These are phyloP conservation scores for Mystacides longicornis DNA, from an alignment of 2,888 invertebrate species.

Conservation along the genomic window DNA sequence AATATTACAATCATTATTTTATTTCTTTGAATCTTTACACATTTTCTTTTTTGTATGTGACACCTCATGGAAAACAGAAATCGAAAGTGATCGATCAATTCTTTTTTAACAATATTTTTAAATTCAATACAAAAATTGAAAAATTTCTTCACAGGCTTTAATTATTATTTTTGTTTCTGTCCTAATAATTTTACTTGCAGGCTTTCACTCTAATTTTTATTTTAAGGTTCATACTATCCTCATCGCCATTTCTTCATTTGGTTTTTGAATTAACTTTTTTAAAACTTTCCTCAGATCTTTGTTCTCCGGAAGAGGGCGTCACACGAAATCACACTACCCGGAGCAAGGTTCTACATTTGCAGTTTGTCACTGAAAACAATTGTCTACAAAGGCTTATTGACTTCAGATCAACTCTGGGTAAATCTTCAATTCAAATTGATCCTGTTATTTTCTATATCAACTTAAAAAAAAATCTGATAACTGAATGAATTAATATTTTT, in stretches of 20 bases:
- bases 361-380: constrained; percentile 84
- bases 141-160: too few relatives aligned
- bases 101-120: too few relatives aligned
- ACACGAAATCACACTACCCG: constrained; percentile 78
- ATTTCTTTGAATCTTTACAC: background rate
- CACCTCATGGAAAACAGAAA: too few relatives aligned
- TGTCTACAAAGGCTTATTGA: constrained; percentile 97
- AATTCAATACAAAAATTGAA: too few relatives aligned
- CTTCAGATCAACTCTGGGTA: constrained; percentile 87
- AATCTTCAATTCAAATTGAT: too few relatives aligned
- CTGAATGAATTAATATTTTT: constrained; percentile 23
- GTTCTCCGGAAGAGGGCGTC: constrained; percentile 88
- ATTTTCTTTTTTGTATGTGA: background rate
- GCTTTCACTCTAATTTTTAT: too few relatives aligned
- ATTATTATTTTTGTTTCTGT: too few relatives aligned
- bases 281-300: constrained; percentile 69
- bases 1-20: background rate
- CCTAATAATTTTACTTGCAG: too few relatives aligned
- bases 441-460: background rate
- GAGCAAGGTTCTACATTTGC: constrained; percentile 91
- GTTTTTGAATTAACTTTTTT: constrained; percentile 6
- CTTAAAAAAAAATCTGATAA: background rate
- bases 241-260: background rate
- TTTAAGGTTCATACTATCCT: background rate
- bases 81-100: too few relatives aligned